Conservation (phyloP, 2,888 invertebrate genomes). For the Bugula neritina region DNA sequence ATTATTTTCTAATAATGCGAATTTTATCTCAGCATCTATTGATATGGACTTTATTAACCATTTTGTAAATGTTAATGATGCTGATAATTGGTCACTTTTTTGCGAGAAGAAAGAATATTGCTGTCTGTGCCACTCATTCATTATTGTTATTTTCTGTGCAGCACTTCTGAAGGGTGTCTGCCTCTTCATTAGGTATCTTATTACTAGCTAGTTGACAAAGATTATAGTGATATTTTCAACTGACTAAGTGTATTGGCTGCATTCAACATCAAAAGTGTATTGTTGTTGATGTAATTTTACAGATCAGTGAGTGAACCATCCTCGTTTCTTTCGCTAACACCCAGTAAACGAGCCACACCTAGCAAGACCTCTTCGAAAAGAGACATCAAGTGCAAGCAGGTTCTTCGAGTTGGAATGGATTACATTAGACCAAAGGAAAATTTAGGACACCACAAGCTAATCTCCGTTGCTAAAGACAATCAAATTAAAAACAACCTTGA, state of each 20-base stretch:
- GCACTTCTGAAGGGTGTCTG: too few relatives aligned
- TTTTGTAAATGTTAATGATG: background rate
- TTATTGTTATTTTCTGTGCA: background rate
- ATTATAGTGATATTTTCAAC: too few relatives aligned
- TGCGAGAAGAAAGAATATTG: background rate
- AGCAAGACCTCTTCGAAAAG: background rate
- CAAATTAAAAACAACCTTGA: constrained; percentile 7
- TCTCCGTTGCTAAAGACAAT: background rate
- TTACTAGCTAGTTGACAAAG: background rate
- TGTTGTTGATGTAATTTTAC: too few relatives aligned
- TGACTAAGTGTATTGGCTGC: too few relatives aligned
- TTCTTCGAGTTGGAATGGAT: constrained; percentile 19
- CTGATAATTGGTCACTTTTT: background rate
- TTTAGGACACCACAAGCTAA: background rate
- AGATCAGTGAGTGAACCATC: constrained; percentile 14
- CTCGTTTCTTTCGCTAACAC: background rate
- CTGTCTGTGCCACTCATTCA: background rate
- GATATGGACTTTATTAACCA: background rate
- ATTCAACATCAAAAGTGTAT: too few relatives aligned
- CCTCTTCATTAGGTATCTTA: background rate
- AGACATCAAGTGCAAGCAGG: background rate
- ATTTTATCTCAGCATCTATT: too few relatives aligned
- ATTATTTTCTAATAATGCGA: background rate
- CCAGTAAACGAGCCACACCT: background rate
- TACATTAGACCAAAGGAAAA: background rate